Base-by-base conservation (phyloP, 1,140 invertebrate species). In the Scaptomyza montana region DNA sequence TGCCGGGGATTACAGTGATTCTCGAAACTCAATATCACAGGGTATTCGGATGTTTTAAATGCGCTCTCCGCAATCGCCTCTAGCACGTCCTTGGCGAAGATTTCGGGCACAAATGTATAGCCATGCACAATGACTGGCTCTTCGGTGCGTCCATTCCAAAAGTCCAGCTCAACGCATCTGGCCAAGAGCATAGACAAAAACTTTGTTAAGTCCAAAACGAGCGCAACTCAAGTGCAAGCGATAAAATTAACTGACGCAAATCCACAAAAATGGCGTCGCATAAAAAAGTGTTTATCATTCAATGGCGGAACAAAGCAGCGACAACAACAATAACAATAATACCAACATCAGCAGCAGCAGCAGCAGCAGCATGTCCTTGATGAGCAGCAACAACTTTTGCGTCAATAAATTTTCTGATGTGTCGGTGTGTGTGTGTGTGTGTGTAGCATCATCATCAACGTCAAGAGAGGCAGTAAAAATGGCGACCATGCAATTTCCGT, bases 121-220 rank as follows among this genome's bases (percentile, higher is more conserved):
- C 98, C 98, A 92, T 99, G 98, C 57, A 98, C 98, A 50, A 99
- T 99, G 39, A 99, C 95, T 8, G 98, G 98, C 93, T 99, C 98
- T 78, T 98, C 98, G 33, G 96, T 95, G 77, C 96, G 95, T 1
- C 98, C 97, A 92, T 99, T 99, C 98, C 98, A 99, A 92, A 99
- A 99, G 93, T 99, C 98, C 72, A 99, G 94, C 92, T 99, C 98
- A 0, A 99, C 97, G 92, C 98, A 99, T 82, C 91, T 92, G 70
- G 30, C 39, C 25, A 50, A 9, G n/a, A 25, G 16, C 53, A 19
- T 2, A 36, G 39, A 46, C n/a, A 57, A 47, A 33, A 55, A 21
- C 19, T n/a, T 43, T 12, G 39, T n/a, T n/a, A 39, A 33, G 13
- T 53, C n/a, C 33, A 45, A 9, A 8, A 64, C 2, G 46, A 43